Percentiles rank a stretch among this genome's conserved stretches.
Conservation (phyloP, 30 jellyfish, hydroid and myxozoan genomes). For the Cassiopea andromeda region DNA sequence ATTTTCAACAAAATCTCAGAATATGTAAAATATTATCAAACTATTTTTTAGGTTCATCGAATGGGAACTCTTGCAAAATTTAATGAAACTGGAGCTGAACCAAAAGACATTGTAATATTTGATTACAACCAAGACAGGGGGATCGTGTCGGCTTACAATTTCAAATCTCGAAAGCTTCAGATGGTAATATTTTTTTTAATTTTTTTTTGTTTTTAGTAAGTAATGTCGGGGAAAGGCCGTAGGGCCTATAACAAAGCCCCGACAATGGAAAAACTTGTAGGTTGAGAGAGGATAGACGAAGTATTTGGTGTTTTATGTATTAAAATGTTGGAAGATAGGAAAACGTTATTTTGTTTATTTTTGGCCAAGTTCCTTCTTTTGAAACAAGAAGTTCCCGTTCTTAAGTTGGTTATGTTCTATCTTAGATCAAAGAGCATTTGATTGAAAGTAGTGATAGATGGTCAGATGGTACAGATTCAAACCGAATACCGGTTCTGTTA, state of each 20-base stretch:
- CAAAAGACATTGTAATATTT: slow-evolving; percentile 76
- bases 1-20: background rate
- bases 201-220: no score
- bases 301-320: no score
- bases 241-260: no score
- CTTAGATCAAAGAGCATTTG: slow-evolving; percentile 69
- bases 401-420: background rate
- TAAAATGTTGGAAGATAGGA: no score
- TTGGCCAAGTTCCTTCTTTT: background rate
- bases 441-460: slow-evolving; percentile 54
- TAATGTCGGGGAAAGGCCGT: no score
- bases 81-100: slow-evolving; percentile 67
- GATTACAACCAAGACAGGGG: slow-evolving; percentile 75
- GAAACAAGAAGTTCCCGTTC: background rate
- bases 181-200: slow-evolving; percentile 10
- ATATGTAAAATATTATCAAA: background rate
- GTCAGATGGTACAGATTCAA: slow-evolving; percentile 72
- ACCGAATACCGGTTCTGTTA: slow-evolving; percentile 66
- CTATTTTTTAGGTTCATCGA: slow-evolving; percentile 53
- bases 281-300: no score
- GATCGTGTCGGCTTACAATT: slow-evolving; percentile 58
- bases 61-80: slow-evolving; percentile 67
- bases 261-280: no score
- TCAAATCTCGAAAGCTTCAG: slow-evolving; percentile 71
- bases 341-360: no score